Percentiles rank a stretch among this genome's conserved stretches.
phyloP scores from a whole-genome alignment of 2,113 vertebrate species.

The Eubucco bourcierii region DNA sequence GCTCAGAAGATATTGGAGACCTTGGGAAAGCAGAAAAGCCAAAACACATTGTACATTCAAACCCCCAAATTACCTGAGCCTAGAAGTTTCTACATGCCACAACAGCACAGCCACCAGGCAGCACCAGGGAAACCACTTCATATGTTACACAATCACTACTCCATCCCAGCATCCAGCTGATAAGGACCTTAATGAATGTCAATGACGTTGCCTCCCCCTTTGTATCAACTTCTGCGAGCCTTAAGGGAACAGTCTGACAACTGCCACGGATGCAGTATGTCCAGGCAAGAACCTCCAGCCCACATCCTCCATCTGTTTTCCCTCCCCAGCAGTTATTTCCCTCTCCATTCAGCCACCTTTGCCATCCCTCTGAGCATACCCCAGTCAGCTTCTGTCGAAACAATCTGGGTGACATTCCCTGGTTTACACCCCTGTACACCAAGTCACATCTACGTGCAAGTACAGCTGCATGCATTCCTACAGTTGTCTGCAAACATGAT shows the following conservation, averaged over 20 bases:
- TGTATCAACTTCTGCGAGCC: background rate
- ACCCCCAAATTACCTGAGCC: too few relatives aligned
- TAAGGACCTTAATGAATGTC: background rate
- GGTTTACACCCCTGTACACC: background rate
- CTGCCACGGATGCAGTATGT: rapidly evolving
- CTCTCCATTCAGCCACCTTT: background rate
- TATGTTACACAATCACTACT: background rate
- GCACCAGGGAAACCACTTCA: background rate
- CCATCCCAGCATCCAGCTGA: background rate
- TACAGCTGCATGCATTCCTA: background rate
- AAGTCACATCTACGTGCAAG: background rate
- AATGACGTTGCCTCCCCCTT: background rate
- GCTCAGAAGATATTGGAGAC: background rate
- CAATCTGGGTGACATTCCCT: background rate
- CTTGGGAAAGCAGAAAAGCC: background rate
- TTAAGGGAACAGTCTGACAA: background rate
- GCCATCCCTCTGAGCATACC: background rate
- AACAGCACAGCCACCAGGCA: background rate
- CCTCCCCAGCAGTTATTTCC: background rate
- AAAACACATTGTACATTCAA: background rate
- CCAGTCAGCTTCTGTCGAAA: background rate
- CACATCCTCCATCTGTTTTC: background rate
- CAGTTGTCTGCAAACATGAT: background rate
- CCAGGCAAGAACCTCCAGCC: background rate
- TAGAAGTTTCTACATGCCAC: rapidly evolving